phyloP scores from a whole-genome alignment of 2,797 vertebrate species.

The Echiichthys vipera region DNA sequence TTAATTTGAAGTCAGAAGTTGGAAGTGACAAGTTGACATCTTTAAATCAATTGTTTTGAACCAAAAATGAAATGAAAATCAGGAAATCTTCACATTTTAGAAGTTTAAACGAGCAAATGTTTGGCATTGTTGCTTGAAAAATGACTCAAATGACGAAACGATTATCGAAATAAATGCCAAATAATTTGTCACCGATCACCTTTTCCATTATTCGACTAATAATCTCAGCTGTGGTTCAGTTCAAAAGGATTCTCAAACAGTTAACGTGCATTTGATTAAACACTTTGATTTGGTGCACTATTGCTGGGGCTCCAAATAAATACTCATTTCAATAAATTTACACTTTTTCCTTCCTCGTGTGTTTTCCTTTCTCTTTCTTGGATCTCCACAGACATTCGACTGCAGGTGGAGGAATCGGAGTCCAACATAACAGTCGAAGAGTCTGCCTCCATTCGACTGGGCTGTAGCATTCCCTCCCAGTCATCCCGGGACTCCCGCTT shows the following conservation, averaged over 20 bases:
- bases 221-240: not conserved
- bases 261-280: no score
- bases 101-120: not conserved
- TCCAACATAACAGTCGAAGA: constrained; percentile 91
- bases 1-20: constrained; percentile 8
- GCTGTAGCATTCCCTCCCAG: constrained; percentile 92
- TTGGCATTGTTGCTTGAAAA: not conserved
- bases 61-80: no score
- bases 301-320: not conserved
- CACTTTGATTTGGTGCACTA: not conserved
- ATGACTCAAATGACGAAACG: not conserved
- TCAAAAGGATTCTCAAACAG: no score
- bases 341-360: not conserved
- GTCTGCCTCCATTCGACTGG: constrained; percentile 88
- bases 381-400: constrained; percentile 84
- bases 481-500: constrained; percentile 93
- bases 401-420: constrained; percentile 91
- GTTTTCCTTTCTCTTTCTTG: not conserved
- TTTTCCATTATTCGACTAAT: not conserved
- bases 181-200: fast-evolving
- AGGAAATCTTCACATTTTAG: not conserved
- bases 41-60: constrained; percentile 14
- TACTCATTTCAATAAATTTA: not conserved
- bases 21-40: not conserved
- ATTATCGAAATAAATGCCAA: not conserved